Evolutionary conservation across 2,113 vertebrate species (phyloP).

Genomic region (Malurus cyaneus): DNA sequence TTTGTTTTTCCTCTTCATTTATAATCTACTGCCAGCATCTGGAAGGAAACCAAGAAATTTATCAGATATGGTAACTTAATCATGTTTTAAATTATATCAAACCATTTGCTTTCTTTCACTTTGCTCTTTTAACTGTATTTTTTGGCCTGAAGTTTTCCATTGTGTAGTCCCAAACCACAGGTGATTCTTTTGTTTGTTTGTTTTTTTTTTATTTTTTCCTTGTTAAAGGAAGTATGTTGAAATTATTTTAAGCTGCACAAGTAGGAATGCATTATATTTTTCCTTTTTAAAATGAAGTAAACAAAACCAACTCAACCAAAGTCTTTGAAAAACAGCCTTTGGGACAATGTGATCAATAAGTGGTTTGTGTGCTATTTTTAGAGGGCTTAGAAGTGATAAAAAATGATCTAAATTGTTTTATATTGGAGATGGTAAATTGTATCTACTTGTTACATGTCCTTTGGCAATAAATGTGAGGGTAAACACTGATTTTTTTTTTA

Average conservation of each 20-base stretch:
- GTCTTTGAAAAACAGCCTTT: neutral
- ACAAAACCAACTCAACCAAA: neutral
- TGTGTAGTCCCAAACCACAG: neutral
- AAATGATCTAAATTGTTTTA: neutral
- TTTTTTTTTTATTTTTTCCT: neutral
- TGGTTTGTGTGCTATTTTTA: neutral
- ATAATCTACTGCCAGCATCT: neutral
- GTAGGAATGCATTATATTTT: neutral
- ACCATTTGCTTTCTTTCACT: neutral
- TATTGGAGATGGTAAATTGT: neutral
- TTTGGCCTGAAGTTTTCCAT: conserved; percentile 23
- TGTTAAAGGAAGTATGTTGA: neutral
- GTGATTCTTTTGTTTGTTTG: neutral
- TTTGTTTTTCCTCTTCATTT: neutral
- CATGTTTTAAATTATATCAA: neutral
- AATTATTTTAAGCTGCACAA: neutral
- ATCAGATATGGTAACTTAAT: neutral
- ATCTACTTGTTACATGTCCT: neutral
- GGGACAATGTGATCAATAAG: neutral
- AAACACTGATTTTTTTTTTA: neutral
- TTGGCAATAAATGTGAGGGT: neutral
- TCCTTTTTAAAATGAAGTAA: neutral
- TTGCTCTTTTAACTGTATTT: neutral
- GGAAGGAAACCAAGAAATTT: neutral
- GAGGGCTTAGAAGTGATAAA: neutral